Base-by-base conservation (phyloP, 2,888 invertebrate genomes). In the Eumerus sabulonum region DNA sequence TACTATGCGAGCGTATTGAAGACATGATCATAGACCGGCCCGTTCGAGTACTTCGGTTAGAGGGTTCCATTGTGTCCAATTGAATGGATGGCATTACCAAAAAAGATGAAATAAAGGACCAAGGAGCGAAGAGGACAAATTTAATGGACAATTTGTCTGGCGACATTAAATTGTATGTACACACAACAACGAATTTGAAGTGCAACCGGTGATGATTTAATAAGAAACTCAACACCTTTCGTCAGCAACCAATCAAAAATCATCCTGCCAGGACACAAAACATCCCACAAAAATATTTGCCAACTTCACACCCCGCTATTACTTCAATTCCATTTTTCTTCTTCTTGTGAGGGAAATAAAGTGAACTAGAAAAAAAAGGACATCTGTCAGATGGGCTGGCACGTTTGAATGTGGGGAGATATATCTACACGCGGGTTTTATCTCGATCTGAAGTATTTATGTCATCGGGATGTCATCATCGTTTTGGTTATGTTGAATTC, bases 231-330 rank as follows among this genome's bases (percentile, higher is more conserved):
- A 51, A 70, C 79, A 74, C 68, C 79, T 79, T 79, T 79, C 38
- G 13, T 12, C 45, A 27, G 12, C 50, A 14, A 70, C 79, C 79
- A 79, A 79, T 79, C 64, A 74, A 45, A 79, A 64, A 48, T 27
- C 63, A 42, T 59, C 45, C 13, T 44, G 35, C 13, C 13, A 1
- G 44, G 16, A 14, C 44, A 68, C 50, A 74, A 70, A 64, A 73
- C 73, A 77, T 67, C 77, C 77, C 77, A 79, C 68, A 79, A 79
- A 73, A 79, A 79, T 79, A 79, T 79, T 79, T 74, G 74, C 50
- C 73, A 73, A 59, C 18, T 64, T 54, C 64, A 74, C 79, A 74
- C 73, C 68, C 54, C 18, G 19, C 9, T 54, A 14, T 42, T 16
- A 1, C 9, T 14, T 12, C 2, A 7, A 35, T 50, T 60, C 40